Evolutionary conservation across 2,797 vertebrate species (phyloP).

Genomic region (Protosalanx chinensis): DNA sequence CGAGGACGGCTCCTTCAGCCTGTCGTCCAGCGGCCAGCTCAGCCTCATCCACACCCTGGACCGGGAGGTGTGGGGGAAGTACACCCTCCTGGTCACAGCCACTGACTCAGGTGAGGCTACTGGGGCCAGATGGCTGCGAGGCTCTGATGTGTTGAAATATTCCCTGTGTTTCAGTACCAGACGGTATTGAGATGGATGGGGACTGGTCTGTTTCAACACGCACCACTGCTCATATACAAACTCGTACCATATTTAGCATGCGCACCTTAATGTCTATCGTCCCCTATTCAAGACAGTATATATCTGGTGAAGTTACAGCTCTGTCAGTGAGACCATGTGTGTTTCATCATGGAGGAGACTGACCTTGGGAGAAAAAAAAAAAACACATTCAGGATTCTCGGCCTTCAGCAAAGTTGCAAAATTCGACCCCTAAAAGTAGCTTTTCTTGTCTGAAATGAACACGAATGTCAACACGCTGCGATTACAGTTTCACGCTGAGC

Average conservation of each 20-base stretch:
- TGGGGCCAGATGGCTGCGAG: neutral
- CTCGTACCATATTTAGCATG: constrained; percentile 24
- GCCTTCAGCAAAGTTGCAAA: no score
- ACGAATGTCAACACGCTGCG: constrained; percentile 57
- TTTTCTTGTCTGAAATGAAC: constrained; percentile 26
- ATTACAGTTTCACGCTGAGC: constrained; percentile 52
- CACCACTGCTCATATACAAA: constrained; percentile 34
- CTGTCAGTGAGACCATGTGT: constrained; percentile 4
- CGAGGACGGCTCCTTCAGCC: constrained; percentile 81
- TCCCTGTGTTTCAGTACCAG: constrained; percentile 1
- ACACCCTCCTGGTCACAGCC: constrained; percentile 83
- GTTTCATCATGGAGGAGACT: constrained; percentile 16
- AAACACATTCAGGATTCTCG: no score
- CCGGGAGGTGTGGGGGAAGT: constrained; percentile 80
- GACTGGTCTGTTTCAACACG: constrained; percentile 9
- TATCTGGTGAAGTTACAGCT: constrained; percentile 25
- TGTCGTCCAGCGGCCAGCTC: constrained; percentile 86
- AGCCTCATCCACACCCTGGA: constrained; percentile 83
- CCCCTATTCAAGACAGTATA: constrained; percentile 19
- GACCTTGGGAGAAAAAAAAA: neutral
- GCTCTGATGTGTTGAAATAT: constrained; percentile 17
- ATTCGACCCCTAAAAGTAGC: no score
- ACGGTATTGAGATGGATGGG: constrained; percentile 7
- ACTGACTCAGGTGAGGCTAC: constrained; percentile 82
- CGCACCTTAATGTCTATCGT: constrained; percentile 32